Evolutionary conservation across 1,140 invertebrate genomes (phyloP).

Genomic region (Megalopta genalis): DNA sequence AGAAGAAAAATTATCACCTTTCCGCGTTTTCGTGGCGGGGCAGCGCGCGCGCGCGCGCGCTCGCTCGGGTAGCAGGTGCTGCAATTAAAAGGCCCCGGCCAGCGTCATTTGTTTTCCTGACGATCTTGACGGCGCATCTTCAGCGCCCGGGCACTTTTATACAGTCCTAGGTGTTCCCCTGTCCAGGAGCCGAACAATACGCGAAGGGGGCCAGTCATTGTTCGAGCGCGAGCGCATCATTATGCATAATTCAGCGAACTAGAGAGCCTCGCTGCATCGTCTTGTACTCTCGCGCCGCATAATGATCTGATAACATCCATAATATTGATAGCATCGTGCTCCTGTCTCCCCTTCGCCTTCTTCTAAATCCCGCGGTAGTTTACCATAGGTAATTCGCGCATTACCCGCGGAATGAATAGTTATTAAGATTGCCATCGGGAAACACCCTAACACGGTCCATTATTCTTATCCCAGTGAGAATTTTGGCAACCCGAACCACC

Average conservation of each 20-base stretch:
- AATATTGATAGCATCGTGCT: conserved; percentile 58
- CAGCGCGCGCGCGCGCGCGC: neutral
- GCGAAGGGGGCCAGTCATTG: conserved; percentile 33
- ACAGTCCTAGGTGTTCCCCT: conserved; percentile 58
- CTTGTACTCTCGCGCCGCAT: conserved; percentile 37
- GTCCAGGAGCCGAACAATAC: conserved; percentile 40
- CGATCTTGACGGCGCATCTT: conserved; percentile 67
- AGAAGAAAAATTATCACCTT: conserved; percentile 65
- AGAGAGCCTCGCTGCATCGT: conserved; percentile 10
- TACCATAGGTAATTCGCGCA: conserved; percentile 34
- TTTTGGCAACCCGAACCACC: conserved; percentile 36
- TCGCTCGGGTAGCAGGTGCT: conserved; percentile 53
- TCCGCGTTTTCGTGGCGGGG: conserved; percentile 46
- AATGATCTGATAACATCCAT: conserved; percentile 54
- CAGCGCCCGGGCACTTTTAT: conserved; percentile 60
- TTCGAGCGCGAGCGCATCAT: conserved; percentile 50
- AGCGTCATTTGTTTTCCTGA: conserved; percentile 69
- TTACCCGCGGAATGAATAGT: conserved; percentile 50
- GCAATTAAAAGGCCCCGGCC: conserved; percentile 69
- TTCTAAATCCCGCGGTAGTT: conserved; percentile 51
- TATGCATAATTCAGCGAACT: conserved; percentile 52
- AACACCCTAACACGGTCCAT: conserved; percentile 56
- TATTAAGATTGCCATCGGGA: conserved; percentile 57
- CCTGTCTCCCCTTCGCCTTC: too few species aligned
- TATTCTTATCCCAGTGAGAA: conserved; percentile 58